Base-by-base conservation (phyloP, 2,113 vertebrate genomes). In the Protobothrops flavoviridis region DNA sequence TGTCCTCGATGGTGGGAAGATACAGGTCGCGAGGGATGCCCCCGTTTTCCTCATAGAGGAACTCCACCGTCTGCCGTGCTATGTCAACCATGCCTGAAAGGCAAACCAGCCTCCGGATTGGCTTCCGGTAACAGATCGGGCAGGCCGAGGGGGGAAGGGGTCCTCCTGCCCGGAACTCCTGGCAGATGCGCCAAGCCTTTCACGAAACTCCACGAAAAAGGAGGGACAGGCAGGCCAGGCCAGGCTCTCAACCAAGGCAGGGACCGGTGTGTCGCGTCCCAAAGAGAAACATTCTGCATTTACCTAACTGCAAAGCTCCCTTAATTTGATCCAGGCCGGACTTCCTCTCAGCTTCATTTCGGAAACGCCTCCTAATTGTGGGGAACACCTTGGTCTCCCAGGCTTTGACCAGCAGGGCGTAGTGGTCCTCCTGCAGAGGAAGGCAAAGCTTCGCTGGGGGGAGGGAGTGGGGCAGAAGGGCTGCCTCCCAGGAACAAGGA, bases 371-470 rank as follows among this genome's bases (percentile, higher is more conserved):
- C n/a, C 99, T 98, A 96, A 99, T 99, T 6, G 99, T 99, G 43
- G 99, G 99, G 94, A 99, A 99, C 88, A 99, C 99, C 96, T 99
- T 99, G 39, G 99, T 99, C 97, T 99, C 99, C 99, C 99, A 99
- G 15, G 99, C 99, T 98, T 99, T 99, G 86, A 99, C 99, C 93
- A 99, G 97, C 94, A 99, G 97, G 81, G 99, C 99, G 2, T 99
- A 99, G 96, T 99, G 99, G 95, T 99, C 99, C 97, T 99, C 99
- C 99, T 99, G 93, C 52, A 95, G 88, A 94, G 61, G n/a, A 93
- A 26, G 59, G 21, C 21, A 64, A 13, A 29, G 17, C 13, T 10
- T 21, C 1, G 0, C 13, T 86, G 33, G 21, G 50, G 26, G 48
- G 21, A 39, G 2, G 26, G 57, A 15, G 45, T 4, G 29, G 33